These are phyloP conservation scores for Solea senegalensis DNA, from an alignment of 2,113 vertebrate genomes.

Conservation along the genomic window DNA sequence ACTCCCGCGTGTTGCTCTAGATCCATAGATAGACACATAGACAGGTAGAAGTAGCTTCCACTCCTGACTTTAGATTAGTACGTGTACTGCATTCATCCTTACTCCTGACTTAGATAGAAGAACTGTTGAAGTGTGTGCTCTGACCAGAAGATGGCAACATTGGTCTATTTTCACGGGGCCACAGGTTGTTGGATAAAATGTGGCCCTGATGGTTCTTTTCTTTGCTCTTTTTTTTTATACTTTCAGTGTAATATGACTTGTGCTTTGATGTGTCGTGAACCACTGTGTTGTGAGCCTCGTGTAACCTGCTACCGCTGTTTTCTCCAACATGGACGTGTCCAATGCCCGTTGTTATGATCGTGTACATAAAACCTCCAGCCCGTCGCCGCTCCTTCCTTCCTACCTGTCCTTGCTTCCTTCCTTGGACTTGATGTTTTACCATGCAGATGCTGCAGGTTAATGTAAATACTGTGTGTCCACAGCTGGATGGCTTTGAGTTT, in stretches of 20 bases:
- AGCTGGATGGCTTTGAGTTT: conserved; percentile 27
- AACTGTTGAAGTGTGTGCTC: conserved; percentile 43
- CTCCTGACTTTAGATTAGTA: conserved; percentile 47
- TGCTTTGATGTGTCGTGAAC: conserved; percentile 65
- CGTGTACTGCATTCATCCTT: conserved; percentile 53
- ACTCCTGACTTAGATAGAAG: conserved; percentile 43
- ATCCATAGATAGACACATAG: conserved; percentile 36
- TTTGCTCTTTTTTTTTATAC: conserved; percentile 68
- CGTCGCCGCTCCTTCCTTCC: not conserved
- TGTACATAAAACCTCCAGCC: conserved; percentile 49
- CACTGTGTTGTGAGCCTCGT: conserved; percentile 73
- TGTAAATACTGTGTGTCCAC: conserved; percentile 56
- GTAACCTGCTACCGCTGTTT: conserved; percentile 48
- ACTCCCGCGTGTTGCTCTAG: conserved; percentile 45
- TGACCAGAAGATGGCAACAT: conserved; percentile 60
- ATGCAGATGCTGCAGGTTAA: conserved; percentile 33
- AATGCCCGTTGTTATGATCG: conserved; percentile 49
- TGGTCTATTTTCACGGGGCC: conserved; percentile 52
- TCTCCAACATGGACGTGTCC: conserved; percentile 17
- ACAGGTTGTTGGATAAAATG: not conserved
- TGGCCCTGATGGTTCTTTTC: conserved; percentile 42
- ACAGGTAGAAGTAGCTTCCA: conserved; percentile 30
- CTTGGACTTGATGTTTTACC: conserved; percentile 31
- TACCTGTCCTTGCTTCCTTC: not conserved
- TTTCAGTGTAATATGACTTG: conserved; percentile 53